These are phyloP conservation scores for Stenodera caucasica DNA, from an alignment of 2,888 invertebrate species.

Conservation along the genomic window DNA sequence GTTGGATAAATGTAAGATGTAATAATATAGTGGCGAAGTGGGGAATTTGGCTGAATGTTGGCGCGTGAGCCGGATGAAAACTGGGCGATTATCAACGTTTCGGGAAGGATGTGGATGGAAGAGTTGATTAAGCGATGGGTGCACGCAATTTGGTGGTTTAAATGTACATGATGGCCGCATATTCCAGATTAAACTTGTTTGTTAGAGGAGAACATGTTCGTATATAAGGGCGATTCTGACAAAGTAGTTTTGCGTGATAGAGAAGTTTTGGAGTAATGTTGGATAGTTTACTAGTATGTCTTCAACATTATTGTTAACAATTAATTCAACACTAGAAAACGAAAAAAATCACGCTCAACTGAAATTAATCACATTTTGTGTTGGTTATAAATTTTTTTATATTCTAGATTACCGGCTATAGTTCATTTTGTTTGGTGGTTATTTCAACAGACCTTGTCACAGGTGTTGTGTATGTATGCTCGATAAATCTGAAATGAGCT, in stretches of 20 bases:
- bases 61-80: constrained; percentile 5
- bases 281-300: too few relatives aligned
- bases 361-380: neutral
- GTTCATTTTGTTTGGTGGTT: neutral
- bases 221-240: neutral
- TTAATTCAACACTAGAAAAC: neutral
- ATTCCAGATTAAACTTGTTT: constrained; percentile 4
- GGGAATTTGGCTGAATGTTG: neutral
- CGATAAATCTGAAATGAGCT: constrained; percentile 8
- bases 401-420: neutral
- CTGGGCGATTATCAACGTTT: constrained; percentile 2
- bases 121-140: constrained; percentile 6
- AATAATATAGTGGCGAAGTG: constrained; percentile 1
- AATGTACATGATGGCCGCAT: constrained; percentile 3
- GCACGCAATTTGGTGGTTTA: constrained; percentile 6
- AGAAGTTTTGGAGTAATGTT: neutral
- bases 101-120: neutral
- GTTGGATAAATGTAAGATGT: neutral
- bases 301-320: neutral
- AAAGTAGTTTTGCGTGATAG: constrained; percentile 3
- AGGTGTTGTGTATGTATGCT: constrained; percentile 8
- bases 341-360: neutral
- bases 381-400: neutral
- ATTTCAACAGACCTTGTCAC: neutral
- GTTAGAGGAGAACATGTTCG: neutral